These are phyloP conservation scores for Microplitis deprimator DNA, from an alignment of 2,888 invertebrate genomes.

Conservation along the genomic window DNA sequence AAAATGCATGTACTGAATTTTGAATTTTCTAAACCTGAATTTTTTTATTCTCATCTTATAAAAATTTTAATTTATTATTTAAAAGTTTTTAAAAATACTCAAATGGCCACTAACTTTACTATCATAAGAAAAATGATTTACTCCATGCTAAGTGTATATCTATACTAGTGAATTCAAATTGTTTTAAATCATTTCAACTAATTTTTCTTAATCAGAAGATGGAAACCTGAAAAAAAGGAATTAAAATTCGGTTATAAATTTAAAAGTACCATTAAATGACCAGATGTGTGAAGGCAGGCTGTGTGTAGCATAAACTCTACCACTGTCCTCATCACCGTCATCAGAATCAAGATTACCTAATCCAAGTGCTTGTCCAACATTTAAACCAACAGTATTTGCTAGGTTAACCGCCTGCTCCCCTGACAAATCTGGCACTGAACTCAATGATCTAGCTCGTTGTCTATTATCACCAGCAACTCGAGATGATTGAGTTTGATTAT, in stretches of 20 bases:
- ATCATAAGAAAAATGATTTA: too few relatives aligned
- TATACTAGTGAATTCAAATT: too few relatives aligned
- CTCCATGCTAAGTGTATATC: too few relatives aligned
- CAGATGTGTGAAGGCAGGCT: constrained; percentile 93
- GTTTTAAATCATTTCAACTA: too few relatives aligned
- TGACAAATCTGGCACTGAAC: constrained; percentile 84
- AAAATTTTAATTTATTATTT: too few relatives aligned
- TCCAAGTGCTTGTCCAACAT: constrained; percentile 80
- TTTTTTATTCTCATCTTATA: too few relatives aligned
- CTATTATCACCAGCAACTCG: constrained; percentile 71
- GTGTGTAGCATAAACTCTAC: constrained; percentile 89
- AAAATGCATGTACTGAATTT: too few relatives aligned
- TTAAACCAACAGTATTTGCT: constrained; percentile 77
- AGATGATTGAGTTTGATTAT: constrained; percentile 65
- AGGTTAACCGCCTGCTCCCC: constrained; percentile 76
- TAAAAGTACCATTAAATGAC: constrained; percentile 85
- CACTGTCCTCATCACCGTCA: constrained; percentile 76
- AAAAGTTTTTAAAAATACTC: too few relatives aligned
- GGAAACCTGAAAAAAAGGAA: neutral
- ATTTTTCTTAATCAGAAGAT: neutral
- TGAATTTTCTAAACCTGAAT: too few relatives aligned
- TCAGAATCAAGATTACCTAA: constrained; percentile 79
- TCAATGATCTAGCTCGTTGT: constrained; percentile 86
- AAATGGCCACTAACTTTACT: too few relatives aligned
- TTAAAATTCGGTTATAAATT: neutral